Evolutionary conservation across 2,888 invertebrate genomes (phyloP).

Genomic region (Dusona sp.): DNA sequence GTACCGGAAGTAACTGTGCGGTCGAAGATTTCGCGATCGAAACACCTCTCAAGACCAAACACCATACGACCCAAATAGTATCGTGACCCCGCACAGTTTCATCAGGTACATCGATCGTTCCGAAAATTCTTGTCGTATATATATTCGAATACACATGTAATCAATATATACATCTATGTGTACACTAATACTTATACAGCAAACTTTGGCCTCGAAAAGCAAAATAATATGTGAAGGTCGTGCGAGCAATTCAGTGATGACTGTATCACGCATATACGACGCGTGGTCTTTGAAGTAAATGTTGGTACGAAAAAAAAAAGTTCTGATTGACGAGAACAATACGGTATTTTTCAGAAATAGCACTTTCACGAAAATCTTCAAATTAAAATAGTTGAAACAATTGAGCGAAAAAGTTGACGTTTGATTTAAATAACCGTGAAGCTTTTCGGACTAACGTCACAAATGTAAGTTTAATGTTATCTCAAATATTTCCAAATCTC

Average conservation of each 20-base stretch:
- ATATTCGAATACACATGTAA: neutral
- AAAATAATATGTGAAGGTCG: slow-evolving; percentile 71
- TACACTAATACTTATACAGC: neutral
- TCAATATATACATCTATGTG: neutral
- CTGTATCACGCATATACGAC: slow-evolving; percentile 11
- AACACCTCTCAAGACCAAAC: slow-evolving; percentile 1
- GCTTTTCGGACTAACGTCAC: neutral
- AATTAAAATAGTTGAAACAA: neutral
- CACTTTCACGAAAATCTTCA: neutral
- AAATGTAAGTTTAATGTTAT: neutral
- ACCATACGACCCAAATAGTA: slow-evolving; percentile 69
- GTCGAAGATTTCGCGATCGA: slow-evolving; percentile 23
- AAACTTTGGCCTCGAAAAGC: slow-evolving; percentile 67
- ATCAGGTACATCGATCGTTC: slow-evolving; percentile 58
- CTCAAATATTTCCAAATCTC: neutral
- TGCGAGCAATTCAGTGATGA: slow-evolving; percentile 29
- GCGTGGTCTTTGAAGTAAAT: neutral
- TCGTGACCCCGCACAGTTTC: slow-evolving; percentile 62
- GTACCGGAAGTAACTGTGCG: neutral
- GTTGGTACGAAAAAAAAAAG: neutral
- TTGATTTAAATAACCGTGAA: neutral
- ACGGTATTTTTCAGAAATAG: neutral
- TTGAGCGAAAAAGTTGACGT: neutral
- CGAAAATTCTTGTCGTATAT: slow-evolving; percentile 52
- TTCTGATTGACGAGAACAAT: neutral